Conservation (phyloP, 2,113 vertebrate species). For the Elanoides forficatus region DNA sequence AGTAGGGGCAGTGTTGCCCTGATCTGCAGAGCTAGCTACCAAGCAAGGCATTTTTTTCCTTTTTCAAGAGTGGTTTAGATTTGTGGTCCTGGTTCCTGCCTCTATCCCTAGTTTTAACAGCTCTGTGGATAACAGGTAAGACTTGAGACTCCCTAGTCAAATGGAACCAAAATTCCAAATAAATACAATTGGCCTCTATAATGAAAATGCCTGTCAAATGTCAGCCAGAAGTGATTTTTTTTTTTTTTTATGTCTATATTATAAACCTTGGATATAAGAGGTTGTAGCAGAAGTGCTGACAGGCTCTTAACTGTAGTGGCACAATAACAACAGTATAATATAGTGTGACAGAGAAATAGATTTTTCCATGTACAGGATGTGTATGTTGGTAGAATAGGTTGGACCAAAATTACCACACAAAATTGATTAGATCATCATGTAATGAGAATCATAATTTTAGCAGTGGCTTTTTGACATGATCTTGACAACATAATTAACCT, state of each 20-base stretch:
- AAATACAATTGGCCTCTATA: not conserved
- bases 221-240: not conserved
- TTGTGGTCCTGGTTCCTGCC: not conserved
- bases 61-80: not conserved
- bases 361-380: not conserved
- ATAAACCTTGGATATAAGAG: not conserved
- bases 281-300: not conserved
- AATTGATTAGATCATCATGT: conserved; percentile 37
- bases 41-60: no score
- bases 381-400: not conserved
- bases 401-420: not conserved
- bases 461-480: conserved; percentile 8
- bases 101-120: not conserved
- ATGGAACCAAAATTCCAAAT: not conserved
- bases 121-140: not conserved
- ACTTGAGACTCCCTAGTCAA: not conserved
- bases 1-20: not conserved
- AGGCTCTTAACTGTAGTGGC: not conserved
- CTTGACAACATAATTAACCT: conserved; percentile 62
- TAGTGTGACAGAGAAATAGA: not conserved
- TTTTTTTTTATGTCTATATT: not conserved
- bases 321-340: not conserved
- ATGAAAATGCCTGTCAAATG: not conserved
- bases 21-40: no score
- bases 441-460: conserved; percentile 46